A percentile compares a stretch with the other conserved stretches of the same genome.
Evolutionary conservation across 2,797 vertebrate genomes (phyloP).

Genomic region (Pelobates cultripes): DNA sequence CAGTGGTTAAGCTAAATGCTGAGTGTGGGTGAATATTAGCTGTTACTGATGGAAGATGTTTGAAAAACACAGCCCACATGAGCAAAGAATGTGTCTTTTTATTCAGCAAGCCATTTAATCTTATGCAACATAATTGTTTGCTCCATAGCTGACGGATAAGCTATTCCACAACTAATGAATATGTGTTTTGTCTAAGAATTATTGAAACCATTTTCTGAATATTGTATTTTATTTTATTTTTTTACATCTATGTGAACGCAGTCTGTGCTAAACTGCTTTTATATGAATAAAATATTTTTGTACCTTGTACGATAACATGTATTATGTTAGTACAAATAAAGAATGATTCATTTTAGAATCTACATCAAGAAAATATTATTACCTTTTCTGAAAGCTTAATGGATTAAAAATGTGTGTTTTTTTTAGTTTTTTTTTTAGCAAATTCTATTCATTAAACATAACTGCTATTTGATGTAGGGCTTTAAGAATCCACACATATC

Average conservation of each 20-base stretch:
- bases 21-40: no score
- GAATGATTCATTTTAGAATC: conserved; percentile 32
- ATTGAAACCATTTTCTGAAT: conserved; percentile 23
- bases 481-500: neutral
- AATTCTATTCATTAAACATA: neutral
- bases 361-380: conserved; percentile 13
- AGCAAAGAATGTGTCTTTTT: neutral
- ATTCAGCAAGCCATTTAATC: conserved; percentile 7
- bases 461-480: neutral
- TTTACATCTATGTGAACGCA: neutral
- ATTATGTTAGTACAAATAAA: conserved; percentile 27
- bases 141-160: conserved; percentile 9
- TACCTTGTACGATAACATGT: conserved; percentile 21
- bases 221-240: conserved; percentile 4
- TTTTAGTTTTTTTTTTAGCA: neutral
- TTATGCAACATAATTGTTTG: neutral
- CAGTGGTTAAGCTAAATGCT: no score
- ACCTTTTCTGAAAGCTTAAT: neutral
- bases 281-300: conserved; percentile 18
- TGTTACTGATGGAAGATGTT: no score
- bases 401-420: neutral
- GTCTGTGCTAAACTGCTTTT: conserved; percentile 34
- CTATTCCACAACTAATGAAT: conserved; percentile 26
- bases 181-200: conserved; percentile 13
- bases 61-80: no score